phyloP scores from a whole-genome alignment of 2,888 invertebrate genomes.

The Alitta virens region DNA sequence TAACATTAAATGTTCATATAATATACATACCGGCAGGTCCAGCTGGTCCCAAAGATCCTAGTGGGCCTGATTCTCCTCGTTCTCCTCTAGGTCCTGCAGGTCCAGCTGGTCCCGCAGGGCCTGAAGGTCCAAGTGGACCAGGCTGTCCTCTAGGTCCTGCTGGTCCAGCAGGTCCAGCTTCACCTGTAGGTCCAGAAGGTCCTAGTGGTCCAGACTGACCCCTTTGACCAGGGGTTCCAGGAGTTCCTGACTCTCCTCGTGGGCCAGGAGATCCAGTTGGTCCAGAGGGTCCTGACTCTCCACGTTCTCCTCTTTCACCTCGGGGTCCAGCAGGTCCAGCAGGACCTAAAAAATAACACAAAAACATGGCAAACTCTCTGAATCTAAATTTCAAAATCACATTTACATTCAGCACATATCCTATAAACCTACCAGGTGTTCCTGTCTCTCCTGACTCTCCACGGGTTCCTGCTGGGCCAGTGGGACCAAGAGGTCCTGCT shows the following conservation, averaged over 20 bases:
- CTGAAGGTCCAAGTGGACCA: constrained; percentile 2
- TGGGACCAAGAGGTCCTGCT: constrained; percentile 1
- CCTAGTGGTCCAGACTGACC: constrained; percentile 14
- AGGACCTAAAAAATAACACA: neutral
- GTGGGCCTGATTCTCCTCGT: constrained; percentile 3
- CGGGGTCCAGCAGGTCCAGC: constrained; percentile 12
- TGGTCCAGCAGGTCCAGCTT: constrained; percentile 16
- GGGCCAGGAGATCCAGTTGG: constrained; percentile 6
- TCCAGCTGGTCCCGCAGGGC: constrained; percentile 9
- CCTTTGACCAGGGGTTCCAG: constrained; percentile 14
- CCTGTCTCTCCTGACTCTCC: constrained; percentile 22
- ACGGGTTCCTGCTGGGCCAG: constrained; percentile 10
- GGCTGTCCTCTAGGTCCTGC: constrained; percentile 3
- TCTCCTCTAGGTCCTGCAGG: neutral
- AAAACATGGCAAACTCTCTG: neutral
- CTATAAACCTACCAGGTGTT: constrained; percentile 10
- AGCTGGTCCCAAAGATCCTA: neutral
- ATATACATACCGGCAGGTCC: neutral
- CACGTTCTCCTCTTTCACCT: constrained; percentile 12
- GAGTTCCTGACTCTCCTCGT: constrained; percentile 10
- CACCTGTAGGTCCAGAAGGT: constrained; percentile 16
- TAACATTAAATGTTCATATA: no score
- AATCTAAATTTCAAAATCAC: neutral
- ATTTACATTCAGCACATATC: neutral
- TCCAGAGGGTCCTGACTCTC: constrained; percentile 17